Percentiles rank a stretch among this genome's conserved stretches.
Evolutionary conservation across 35 echinoderm and acorn worm genomes (phyloP).

Genomic region (Ophiothrix spiculata): DNA sequence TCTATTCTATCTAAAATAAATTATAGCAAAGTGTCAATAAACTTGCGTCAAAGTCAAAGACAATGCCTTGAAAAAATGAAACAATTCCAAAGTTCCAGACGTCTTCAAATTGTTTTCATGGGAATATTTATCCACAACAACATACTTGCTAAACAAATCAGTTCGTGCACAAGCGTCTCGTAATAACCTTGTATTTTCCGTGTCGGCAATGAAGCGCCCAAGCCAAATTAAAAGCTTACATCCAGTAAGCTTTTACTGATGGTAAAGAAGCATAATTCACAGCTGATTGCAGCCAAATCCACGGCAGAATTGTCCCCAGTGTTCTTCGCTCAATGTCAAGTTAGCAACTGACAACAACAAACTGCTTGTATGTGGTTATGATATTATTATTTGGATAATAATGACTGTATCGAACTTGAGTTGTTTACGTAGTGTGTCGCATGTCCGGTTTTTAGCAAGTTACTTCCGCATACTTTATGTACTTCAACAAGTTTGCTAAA

Average conservation of each 20-base stretch:
- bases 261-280: no score
- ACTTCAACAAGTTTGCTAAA: no score
- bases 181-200: not conserved
- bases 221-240: no score
- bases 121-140: not conserved
- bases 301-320: not conserved
- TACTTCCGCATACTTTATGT: not conserved
- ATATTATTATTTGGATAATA: not conserved
- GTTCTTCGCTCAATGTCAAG: not conserved
- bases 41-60: not conserved
- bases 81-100: not conserved
- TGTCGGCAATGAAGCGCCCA: not conserved
- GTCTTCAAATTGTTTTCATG: not conserved
- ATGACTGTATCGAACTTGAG: not conserved
- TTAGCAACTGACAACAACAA: not conserved
- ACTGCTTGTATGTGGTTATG: not conserved
- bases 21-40: not conserved
- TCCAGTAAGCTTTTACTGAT: no score
- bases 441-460: not conserved
- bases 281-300: not conserved
- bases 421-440: not conserved
- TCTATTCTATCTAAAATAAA: not conserved
- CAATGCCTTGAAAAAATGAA: not conserved
- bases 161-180: not conserved
- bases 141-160: not conserved